A percentile compares a stretch with the other conserved stretches of the same genome.
Conservation (phyloP, 1,140 invertebrate species). For the Drosophila nigrodunni region DNA sequence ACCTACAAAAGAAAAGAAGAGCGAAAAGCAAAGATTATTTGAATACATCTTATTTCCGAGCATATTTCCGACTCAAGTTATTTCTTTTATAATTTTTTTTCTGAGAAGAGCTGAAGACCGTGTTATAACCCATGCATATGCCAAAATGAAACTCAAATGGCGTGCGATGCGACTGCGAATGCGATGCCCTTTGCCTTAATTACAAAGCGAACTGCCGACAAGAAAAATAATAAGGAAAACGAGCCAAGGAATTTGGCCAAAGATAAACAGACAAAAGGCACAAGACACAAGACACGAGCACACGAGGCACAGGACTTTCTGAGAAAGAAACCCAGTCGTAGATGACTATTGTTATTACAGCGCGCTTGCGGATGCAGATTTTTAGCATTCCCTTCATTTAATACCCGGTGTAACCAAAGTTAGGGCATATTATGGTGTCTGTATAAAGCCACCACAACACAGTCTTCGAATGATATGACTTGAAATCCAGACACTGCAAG, state of each 20-base stretch:
- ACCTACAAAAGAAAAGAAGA: conserved; percentile 32
- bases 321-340: not conserved
- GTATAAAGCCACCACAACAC: no score
- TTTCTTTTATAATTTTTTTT: conserved; percentile 68
- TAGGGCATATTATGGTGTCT: no score
- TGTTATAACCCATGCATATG: conserved; percentile 22
- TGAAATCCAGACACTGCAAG: no score
- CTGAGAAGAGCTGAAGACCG: conserved; percentile 9
- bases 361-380: conserved; percentile 53
- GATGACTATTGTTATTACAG: conserved; percentile 70
- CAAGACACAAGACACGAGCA: conserved; percentile 44
- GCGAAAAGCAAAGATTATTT: conserved; percentile 36
- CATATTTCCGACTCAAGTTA: conserved; percentile 54
- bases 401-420: no score
- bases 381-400: conserved; percentile 58
- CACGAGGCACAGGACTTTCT: not conserved
- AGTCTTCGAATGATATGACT: no score
- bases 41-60: conserved; percentile 58
- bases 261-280: conserved; percentile 79
- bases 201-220: conserved; percentile 59
- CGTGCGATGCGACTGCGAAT: conserved; percentile 5
- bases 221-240: conserved; percentile 64
- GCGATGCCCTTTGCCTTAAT: conserved; percentile 64
- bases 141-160: conserved; percentile 30
- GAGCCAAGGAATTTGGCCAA: conserved; percentile 67